Base-by-base conservation (phyloP, 2,888 invertebrate genomes). In the Phytoseiulus persimilis region DNA sequence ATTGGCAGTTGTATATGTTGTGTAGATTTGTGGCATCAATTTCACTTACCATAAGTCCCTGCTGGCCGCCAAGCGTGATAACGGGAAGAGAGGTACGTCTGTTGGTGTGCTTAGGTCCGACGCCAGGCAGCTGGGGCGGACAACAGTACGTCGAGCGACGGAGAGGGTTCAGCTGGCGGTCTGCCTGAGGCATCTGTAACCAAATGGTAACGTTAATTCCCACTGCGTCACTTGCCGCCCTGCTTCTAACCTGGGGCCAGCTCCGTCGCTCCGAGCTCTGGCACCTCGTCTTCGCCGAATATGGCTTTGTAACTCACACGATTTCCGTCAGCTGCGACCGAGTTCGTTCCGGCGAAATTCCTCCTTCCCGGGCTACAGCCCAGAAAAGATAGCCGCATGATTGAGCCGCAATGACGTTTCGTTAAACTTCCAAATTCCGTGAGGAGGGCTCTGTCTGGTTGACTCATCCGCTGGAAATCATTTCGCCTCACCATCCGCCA, bases 121-220 rank as follows among this genome's bases (percentile, higher is more conserved):
- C n/a, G 65, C 65, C 65, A 14, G 65, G 65, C 87, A 87, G 11
- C 33, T 87, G 87, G 39, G 87, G 33, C 33, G 87, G 87, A 33
- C 87, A 87, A 87, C 87, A 87, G 87, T 87, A 87, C 33, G 87
- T 87, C 87, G 87, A 87, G 87, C 87, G 87, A n/a, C 87, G 87
- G 31, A 87, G 87, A 45, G 87, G 87, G 87, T 87, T 87, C 45
- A 87, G 87, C 87, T 31, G 87, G 32, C 87, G 87, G 87, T 87
- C 87, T 33, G 87, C 87, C 45, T 87, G 87, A 31, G 87, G 45
- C 33, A n/a, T 31, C 87, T 32, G 33, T 87, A 87, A 87, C 87
- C 28, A 33, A 65, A 65, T 65, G 65, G 65, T 65, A 65, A 14
- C 65, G 65, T 14, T 65, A 14, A 65, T 65, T 65, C 65, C 65